phyloP scores from a whole-genome alignment of 2,113 vertebrate genomes.

The Laterallus jamaicensis region DNA sequence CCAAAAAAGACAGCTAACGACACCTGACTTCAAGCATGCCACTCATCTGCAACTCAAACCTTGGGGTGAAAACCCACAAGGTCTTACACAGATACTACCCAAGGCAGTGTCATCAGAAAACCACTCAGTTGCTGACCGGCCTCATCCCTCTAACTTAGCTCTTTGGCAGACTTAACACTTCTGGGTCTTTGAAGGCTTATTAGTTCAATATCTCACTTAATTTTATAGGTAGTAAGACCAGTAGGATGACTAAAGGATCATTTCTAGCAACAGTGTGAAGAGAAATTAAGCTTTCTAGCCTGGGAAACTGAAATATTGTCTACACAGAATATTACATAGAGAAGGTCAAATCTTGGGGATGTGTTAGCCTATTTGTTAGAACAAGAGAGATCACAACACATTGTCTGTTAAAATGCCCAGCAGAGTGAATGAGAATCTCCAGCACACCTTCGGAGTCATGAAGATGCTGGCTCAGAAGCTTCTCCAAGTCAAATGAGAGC shows the following conservation, averaged over 20 bases:
- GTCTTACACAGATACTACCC: not conserved
- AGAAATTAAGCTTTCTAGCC: not conserved
- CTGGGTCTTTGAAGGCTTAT: not conserved
- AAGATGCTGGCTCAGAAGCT: too few relatives aligned
- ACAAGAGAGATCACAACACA: not conserved
- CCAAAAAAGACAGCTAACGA: not conserved
- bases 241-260: not conserved
- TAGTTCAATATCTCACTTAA: not conserved
- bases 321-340: not conserved
- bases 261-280: not conserved
- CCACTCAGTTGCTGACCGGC: not conserved
- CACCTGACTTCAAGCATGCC: not conserved
- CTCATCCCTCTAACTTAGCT: not conserved
- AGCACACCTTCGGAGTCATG: too few relatives aligned
- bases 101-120: not conserved
- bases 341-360: not conserved
- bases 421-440: too few relatives aligned
- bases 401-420: too few relatives aligned
- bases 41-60: not conserved
- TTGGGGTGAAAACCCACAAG: not conserved
- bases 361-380: not conserved
- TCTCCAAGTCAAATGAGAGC: too few relatives aligned
- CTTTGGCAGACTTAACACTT: not conserved
- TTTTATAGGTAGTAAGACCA: not conserved
- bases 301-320: not conserved